Percentiles rank a stretch among this genome's conserved stretches.
Conservation (phyloP, 2,888 invertebrate genomes). For the Harpalus rufipes region DNA sequence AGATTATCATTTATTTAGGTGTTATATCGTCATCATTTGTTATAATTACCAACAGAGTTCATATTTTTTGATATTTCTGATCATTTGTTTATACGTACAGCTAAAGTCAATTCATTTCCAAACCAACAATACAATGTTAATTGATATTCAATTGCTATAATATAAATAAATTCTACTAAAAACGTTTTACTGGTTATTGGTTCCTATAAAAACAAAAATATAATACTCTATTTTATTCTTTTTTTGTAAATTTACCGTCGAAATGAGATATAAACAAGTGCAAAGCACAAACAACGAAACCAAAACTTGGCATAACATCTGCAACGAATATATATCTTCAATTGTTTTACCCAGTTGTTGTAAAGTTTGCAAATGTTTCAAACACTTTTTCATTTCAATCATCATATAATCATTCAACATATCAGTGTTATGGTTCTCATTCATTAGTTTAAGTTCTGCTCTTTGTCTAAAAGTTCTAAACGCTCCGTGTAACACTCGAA, state of each 20-base stretch:
- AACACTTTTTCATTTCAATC: constrained; percentile 72
- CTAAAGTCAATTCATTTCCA: constrained; percentile 74
- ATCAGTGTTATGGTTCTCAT: constrained; percentile 53
- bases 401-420: constrained; percentile 69
- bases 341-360: constrained; percentile 72
- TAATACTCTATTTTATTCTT: background rate
- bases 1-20: too few relatives aligned
- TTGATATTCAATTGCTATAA: constrained; percentile 74
- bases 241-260: constrained; percentile 71
- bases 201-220: constrained; percentile 62
- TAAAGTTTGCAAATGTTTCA: constrained; percentile 73
- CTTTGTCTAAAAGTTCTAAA: constrained; percentile 72
- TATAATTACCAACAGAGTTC: too few relatives aligned
- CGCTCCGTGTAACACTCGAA: constrained; percentile 74
- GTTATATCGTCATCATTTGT: too few relatives aligned
- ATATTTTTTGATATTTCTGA: too few relatives aligned
- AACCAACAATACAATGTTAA: constrained; percentile 73
- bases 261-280: constrained; percentile 74
- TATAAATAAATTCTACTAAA: constrained; percentile 73
- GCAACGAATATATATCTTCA: constrained; percentile 72
- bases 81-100: constrained; percentile 69
- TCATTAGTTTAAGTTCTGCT: constrained; percentile 67
- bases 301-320: constrained; percentile 73
- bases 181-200: constrained; percentile 74
- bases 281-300: constrained; percentile 74